phyloP scores from a whole-genome alignment of 2,888 invertebrate genomes.

The Drosophila monieri region DNA sequence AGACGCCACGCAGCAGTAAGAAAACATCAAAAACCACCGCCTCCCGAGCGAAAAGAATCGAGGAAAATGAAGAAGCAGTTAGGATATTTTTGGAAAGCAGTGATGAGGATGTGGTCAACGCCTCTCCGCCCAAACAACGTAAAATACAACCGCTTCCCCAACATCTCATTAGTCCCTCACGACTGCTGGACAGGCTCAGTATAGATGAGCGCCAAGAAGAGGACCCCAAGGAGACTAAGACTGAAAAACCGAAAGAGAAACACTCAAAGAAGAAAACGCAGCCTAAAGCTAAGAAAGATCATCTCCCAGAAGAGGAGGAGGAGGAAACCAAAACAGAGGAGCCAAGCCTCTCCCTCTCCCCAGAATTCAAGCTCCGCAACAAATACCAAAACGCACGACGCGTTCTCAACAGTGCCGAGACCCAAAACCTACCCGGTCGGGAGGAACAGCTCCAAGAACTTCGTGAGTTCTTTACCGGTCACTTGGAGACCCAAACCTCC shows the following conservation, averaged over 20 bases:
- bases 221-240: conserved; percentile 33
- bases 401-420: conserved; percentile 82
- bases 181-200: conserved; percentile 80
- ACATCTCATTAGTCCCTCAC: conserved; percentile 80
- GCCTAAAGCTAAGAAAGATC: conserved; percentile 12
- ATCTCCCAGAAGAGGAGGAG: neutral
- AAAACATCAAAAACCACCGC: conserved; percentile 43
- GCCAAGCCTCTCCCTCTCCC: conserved; percentile 35
- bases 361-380: conserved; percentile 58
- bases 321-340: conserved; percentile 4
- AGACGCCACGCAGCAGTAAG: conserved; percentile 76
- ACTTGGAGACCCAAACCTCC: conserved; percentile 88
- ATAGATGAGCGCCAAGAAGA: conserved; percentile 71
- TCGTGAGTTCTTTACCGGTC: conserved; percentile 87
- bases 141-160: conserved; percentile 57
- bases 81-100: conserved; percentile 5
- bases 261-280: conserved; percentile 6
- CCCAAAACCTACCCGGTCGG: conserved; percentile 88
- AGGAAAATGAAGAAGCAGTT: conserved; percentile 36
- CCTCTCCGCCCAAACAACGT: conserved; percentile 82
- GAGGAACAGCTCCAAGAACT: conserved; percentile 90
- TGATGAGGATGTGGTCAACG: conserved; percentile 49
- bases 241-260: conserved; percentile 27
- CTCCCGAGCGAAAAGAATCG: conserved; percentile 30
- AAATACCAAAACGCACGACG: conserved; percentile 83